phyloP scores from a whole-genome alignment of 2,797 vertebrate genomes.

The Gallinago stenura region DNA sequence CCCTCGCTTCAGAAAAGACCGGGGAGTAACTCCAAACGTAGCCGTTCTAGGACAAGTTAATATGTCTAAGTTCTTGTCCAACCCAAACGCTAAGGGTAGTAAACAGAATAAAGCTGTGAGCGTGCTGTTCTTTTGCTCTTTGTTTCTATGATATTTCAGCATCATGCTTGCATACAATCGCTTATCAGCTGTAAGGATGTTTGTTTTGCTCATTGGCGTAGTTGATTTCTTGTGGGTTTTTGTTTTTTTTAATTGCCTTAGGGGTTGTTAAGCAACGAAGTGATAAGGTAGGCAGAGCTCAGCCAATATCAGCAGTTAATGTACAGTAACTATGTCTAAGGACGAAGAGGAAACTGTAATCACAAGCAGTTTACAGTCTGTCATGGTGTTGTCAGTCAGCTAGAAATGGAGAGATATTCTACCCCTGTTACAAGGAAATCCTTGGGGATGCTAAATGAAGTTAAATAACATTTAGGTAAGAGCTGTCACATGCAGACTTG shows the following conservation, averaged over 20 bases:
- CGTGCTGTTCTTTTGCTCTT: not conserved
- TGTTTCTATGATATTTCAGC: not conserved
- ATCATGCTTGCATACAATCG: fast-evolving
- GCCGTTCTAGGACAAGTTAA: fast-evolving
- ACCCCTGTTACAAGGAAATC: not conserved
- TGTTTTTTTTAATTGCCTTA: not conserved
- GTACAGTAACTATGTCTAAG: not conserved
- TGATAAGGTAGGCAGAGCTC: not conserved
- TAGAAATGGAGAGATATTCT: not conserved
- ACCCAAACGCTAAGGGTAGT: fast-evolving
- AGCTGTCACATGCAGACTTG: fast-evolving
- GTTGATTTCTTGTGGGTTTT: not conserved
- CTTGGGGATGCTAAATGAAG: not conserved
- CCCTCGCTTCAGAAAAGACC: fast-evolving
- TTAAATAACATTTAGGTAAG: not conserved
- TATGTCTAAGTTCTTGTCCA: no score
- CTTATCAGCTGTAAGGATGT: not conserved
- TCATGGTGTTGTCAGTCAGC: not conserved
- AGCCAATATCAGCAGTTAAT: not conserved
- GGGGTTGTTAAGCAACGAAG: not conserved
- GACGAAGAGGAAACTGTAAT: not conserved
- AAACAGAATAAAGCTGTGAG: not conserved
- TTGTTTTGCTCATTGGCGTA: not conserved
- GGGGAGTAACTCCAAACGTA: fast-evolving
- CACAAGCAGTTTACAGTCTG: not conserved